Evolutionary conservation across 2,113 vertebrate species (phyloP).

Genomic region (Dipodomys ordii): DNA sequence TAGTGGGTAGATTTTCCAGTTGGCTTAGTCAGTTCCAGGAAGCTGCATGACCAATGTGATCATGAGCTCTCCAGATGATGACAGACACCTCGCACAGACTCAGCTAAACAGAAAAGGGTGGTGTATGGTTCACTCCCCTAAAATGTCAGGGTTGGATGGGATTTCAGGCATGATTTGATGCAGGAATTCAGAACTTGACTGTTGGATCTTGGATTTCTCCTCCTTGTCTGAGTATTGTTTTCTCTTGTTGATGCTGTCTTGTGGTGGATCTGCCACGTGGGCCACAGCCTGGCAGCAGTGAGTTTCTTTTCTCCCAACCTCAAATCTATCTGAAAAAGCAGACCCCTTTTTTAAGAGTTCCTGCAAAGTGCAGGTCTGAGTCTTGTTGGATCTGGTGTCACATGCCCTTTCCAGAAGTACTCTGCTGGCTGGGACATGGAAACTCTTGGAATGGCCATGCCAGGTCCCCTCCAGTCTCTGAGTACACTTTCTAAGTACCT

Average conservation of each 20-base stretch:
- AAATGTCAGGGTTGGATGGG: neutral
- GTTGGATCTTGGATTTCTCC: neutral
- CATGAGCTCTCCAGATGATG: neutral
- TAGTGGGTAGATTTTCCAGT: neutral
- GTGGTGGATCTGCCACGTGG: neutral
- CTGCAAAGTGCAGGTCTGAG: neutral
- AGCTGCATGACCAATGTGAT: neutral
- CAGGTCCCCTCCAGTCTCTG: neutral
- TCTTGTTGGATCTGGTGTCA: neutral
- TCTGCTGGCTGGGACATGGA: neutral
- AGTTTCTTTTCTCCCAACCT: neutral
- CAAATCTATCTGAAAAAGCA: neutral
- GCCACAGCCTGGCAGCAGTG: neutral
- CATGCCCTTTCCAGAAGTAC: neutral
- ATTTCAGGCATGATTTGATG: conserved; percentile 8
- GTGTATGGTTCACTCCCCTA: neutral
- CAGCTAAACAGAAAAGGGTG: neutral
- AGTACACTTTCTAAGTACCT: too few species aligned
- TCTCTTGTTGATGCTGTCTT: neutral
- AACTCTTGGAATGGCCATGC: neutral
- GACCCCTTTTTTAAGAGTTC: neutral
- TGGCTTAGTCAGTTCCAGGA: neutral
- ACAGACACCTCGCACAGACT: neutral
- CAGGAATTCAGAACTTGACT: neutral
- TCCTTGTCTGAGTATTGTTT: neutral